Conservation (phyloP, 2,888 invertebrate species). For the Creontiades dilutus region DNA sequence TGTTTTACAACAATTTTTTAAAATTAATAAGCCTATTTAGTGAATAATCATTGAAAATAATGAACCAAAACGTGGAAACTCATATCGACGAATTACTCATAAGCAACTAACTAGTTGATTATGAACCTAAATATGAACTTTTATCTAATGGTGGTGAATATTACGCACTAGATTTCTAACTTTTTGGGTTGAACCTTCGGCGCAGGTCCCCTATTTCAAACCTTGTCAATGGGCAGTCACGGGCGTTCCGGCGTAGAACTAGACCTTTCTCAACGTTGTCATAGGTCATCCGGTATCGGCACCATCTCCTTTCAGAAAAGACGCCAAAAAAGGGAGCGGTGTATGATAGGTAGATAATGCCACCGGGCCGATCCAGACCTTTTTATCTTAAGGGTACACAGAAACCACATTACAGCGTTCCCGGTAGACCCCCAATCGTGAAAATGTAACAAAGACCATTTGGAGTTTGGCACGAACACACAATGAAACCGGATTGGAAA, state of each 20-base stretch:
- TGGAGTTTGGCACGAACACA: background rate
- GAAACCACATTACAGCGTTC: constrained; percentile 42
- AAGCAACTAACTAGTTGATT: no score
- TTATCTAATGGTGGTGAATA: no score
- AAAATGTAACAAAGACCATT: constrained; percentile 21
- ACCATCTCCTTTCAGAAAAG: constrained; percentile 43
- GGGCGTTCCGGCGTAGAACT: background rate
- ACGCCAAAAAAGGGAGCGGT: constrained; percentile 49
- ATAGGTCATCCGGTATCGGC: constrained; percentile 46
- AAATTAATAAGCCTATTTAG: no score
- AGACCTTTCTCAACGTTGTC: constrained; percentile 51
- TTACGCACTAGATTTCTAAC: no score
- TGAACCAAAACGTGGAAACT: no score
- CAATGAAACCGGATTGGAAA: background rate
- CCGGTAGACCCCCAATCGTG: constrained; percentile 11
- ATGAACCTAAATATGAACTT: no score
- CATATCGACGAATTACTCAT: no score
- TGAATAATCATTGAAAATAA: no score
- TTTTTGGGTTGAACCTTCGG: no score
- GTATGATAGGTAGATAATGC: constrained; percentile 49
- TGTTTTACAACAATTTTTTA: no score
- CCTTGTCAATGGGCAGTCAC: background rate
- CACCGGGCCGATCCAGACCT: background rate
- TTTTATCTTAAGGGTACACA: constrained; percentile 32
- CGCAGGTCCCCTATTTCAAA: background rate